Percentiles rank a stretch among this genome's conserved stretches.
phyloP scores from a whole-genome alignment of 2,113 vertebrate species.

The Cynoglossus semilaevis region DNA sequence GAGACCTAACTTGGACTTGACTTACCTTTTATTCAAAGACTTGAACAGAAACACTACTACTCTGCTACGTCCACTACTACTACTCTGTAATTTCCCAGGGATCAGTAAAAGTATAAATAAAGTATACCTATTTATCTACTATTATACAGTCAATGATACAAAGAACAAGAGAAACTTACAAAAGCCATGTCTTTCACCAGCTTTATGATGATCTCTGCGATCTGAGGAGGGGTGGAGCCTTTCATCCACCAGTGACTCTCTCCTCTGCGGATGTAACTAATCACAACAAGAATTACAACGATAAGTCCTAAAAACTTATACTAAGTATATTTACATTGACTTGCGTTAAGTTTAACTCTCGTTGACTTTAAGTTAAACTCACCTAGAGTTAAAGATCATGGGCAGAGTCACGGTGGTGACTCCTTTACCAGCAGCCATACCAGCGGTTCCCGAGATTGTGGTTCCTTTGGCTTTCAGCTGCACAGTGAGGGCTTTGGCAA shows the following conservation, averaged over 20 bases:
- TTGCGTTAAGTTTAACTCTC: conserved; percentile 3
- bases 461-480: conserved; percentile 99
- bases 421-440: conserved; percentile 93
- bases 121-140: too few relatives aligned
- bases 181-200: conserved; percentile 98
- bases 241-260: conserved; percentile 99
- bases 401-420: conserved; percentile 96
- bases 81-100: too few relatives aligned
- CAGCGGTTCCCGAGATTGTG: conserved; percentile 89
- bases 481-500: conserved; percentile 97
- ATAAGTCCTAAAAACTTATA: not conserved
- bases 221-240: conserved; percentile 96
- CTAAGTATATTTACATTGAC: not conserved
- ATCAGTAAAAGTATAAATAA: too few relatives aligned
- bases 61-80: too few relatives aligned
- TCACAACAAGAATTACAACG: conserved; percentile 2
- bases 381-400: conserved; percentile 99
- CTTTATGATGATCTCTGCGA: conserved; percentile 98
- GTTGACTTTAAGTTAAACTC: conserved; percentile 5
- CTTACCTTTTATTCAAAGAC: too few relatives aligned
- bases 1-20: too few relatives aligned
- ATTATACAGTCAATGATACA: too few relatives aligned
- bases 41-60: too few relatives aligned
- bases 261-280: conserved; percentile 92
- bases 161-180: conserved; percentile 74